Evolutionary conservation across 2,888 invertebrate species (phyloP), one percentile per base, ranked within the genome.

Genomic region (Drymonia ruficornis): DNA sequence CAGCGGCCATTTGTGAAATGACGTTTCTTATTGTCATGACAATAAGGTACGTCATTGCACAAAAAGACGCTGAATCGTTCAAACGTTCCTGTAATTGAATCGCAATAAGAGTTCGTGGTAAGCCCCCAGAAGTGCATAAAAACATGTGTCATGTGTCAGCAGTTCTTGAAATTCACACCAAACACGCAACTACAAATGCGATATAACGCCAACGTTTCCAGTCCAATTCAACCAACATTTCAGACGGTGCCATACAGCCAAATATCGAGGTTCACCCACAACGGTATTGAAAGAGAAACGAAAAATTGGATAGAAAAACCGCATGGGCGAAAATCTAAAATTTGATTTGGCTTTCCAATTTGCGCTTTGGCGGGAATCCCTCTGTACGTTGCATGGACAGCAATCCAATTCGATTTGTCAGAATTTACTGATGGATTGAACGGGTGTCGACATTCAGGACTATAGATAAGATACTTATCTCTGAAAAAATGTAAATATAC

Each of bases 161-260:
- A 31, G 31, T 31, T 31, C 8, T 31, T 31, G 1, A 11, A 31
- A 31, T 31, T 1, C 1, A 11, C 31, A 31, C 31, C 8, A 59
- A n/a, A 64, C 42, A 56, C 28, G 48, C 55, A 55, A 59, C 61
- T 53, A 40, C 44, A 42, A 55, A 8, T 52, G 47, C 18, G n/a
- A 38, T n/a, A 38, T 38, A 3, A 15, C 31, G 11, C 4, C 53
- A 53, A 55, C 55, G 49, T 47, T 52, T 53, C 55, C 54, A 50
- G 43, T 40, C 49, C 45, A 55, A 61, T 61, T 56, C 65, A 55
- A 56, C 64, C 55, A 59, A 48, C 43, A 52, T 54, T 62, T 60
- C 46, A 56, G 34, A 42, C 50, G 40, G 53, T 57, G 65, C 52
- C 62, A 63, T 67, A 59, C 57, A 69, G 65, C 52, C 62, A 63